Conservation (phyloP, 2,888 invertebrate genomes). For the Polyommatus iphigenia region DNA sequence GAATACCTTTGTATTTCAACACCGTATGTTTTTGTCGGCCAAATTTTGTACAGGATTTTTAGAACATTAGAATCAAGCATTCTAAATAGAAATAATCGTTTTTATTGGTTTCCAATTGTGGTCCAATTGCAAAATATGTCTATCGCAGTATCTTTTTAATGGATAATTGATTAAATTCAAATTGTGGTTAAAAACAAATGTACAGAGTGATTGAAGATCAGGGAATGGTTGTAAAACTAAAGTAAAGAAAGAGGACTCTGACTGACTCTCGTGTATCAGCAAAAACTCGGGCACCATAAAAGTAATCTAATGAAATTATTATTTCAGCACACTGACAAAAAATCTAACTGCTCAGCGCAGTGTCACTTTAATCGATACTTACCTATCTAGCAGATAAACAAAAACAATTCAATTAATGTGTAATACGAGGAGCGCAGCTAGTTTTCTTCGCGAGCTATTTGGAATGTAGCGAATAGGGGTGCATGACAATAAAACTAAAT, state of each 20-base stretch:
- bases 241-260: no score
- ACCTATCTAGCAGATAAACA: background rate
- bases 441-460: constrained; percentile 60
- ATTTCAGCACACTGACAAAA: background rate
- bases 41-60: background rate
- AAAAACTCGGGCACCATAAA: background rate
- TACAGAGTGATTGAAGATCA: background rate
- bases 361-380: background rate
- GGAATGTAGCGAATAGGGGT: constrained; percentile 60
- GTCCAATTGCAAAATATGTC: background rate
- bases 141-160: background rate
- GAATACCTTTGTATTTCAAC: constrained; percentile 18
- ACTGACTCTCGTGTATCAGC: no score
- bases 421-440: constrained; percentile 46
- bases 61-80: background rate
- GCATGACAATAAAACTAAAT: constrained; percentile 79
- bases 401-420: constrained; percentile 30
- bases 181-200: background rate
- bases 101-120: background rate
- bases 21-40: background rate
- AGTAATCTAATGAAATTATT: background rate
- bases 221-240: no score
- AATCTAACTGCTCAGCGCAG: background rate
- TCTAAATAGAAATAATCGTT: background rate
- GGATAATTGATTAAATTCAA: background rate